A percentile compares a stretch with the other conserved stretches of the same genome.
These are phyloP conservation scores for Myotis daubentonii DNA, from an alignment of 2,797 vertebrate species.

Conservation along the genomic window DNA sequence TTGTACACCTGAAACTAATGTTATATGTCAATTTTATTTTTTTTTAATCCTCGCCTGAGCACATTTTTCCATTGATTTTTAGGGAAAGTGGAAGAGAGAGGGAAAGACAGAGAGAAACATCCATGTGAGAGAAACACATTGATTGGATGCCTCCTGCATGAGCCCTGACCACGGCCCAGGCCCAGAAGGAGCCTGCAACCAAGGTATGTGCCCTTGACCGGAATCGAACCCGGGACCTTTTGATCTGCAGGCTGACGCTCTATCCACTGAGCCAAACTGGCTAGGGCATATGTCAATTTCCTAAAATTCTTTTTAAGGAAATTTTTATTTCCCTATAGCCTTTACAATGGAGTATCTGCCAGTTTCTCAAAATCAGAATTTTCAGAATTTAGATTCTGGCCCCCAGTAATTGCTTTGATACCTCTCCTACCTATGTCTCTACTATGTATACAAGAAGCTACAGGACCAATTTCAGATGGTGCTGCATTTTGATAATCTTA, in stretches of 20 bases:
- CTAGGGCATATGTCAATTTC: background rate
- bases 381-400: background rate
- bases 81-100: no score
- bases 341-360: background rate
- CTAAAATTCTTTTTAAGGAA: background rate
- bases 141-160: no score
- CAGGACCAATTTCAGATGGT: background rate
- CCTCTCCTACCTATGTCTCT: background rate
- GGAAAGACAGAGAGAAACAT: no score
- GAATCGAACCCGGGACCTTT: no score
- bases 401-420: background rate
- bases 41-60: no score
- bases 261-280: no score
- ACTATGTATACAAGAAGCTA: background rate
- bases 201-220: no score
- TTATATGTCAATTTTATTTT: background rate
- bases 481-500: conserved; percentile 34
- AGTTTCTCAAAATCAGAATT: background rate
- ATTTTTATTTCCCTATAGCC: background rate
- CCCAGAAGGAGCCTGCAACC: no score
- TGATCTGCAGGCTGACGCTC: no score
- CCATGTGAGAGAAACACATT: no score
- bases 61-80: no score
- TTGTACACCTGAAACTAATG: background rate
- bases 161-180: no score